Conservation (phyloP, 2,888 invertebrate genomes). For the Oxytorus armatus region DNA sequence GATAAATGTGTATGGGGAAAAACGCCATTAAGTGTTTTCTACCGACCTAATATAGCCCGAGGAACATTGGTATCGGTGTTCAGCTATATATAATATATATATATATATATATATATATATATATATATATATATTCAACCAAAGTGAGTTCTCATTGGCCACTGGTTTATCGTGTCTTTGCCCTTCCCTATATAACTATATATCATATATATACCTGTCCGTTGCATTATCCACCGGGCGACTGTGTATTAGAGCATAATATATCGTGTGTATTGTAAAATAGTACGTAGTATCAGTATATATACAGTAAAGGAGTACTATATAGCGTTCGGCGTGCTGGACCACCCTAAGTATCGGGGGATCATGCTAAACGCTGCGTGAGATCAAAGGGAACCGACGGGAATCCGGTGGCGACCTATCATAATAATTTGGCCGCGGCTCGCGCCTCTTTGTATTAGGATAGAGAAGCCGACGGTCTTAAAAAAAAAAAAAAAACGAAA, state of each 20-base stretch:
- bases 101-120: too few species aligned
- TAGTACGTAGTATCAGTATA: slow-evolving; percentile 50
- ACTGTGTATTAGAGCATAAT: slow-evolving; percentile 33
- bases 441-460: slow-evolving; percentile 84
- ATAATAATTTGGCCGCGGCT: slow-evolving; percentile 84
- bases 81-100: too few species aligned
- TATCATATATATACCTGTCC: not conserved
- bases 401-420: slow-evolving; percentile 84
- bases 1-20: slow-evolving; percentile 35
- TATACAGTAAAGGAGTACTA: slow-evolving; percentile 47
- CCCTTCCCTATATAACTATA: slow-evolving; percentile 9
- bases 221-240: not conserved
- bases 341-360: slow-evolving; percentile 81
- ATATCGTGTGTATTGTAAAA: slow-evolving; percentile 50
- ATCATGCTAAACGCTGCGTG: slow-evolving; percentile 83
- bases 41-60: slow-evolving; percentile 31
- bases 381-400: slow-evolving; percentile 83
- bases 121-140: too few species aligned
- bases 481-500: slow-evolving; percentile 49
- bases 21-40: slow-evolving; percentile 22
- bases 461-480: slow-evolving; percentile 81
- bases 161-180: slow-evolving; percentile 74
- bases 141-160: slow-evolving; percentile 73
- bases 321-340: slow-evolving; percentile 57
- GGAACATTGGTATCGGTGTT: slow-evolving; percentile 31